phyloP scores from a whole-genome alignment of 2,797 vertebrate species.

The Parauchenoglanis ngamensis region DNA sequence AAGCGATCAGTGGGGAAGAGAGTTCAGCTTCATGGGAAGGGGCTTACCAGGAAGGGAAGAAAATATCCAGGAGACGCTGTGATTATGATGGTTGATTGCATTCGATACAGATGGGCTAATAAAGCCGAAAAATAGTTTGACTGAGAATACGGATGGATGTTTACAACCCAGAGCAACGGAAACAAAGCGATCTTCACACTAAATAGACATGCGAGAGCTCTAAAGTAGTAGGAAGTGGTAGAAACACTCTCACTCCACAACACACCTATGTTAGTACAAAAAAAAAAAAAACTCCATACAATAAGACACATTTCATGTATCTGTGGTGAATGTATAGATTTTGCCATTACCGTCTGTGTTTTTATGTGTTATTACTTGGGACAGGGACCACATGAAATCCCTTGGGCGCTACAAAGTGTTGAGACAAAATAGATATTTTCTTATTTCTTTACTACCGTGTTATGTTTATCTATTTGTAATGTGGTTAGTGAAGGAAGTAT shows the following conservation, averaged over 20 bases:
- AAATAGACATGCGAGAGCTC: background rate
- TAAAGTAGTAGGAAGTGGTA: background rate
- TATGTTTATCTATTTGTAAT: background rate
- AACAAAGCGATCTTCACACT: background rate
- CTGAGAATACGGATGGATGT: background rate
- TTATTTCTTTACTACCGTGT: background rate
- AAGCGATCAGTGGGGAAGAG: constrained; percentile 29
- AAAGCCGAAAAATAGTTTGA: background rate
- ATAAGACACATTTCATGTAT: background rate
- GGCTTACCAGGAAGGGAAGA: background rate
- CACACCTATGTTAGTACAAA: too few relatives aligned
- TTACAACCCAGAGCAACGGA: background rate
- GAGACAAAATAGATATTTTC: background rate
- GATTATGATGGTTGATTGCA: constrained; percentile 25
- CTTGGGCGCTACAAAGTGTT: background rate
- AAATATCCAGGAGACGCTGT: constrained; percentile 18
- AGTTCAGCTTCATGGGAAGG: constrained; percentile 24
- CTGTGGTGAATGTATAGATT: background rate
- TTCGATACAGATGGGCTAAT: background rate
- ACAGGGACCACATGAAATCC: background rate
- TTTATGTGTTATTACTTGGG: background rate
- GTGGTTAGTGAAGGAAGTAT: background rate
- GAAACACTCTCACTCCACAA: background rate
- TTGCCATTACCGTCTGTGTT: background rate
- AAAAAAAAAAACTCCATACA: background rate